Percentiles rank a stretch among this genome's conserved stretches.
phyloP scores from a whole-genome alignment of 2,888 invertebrate species.

The Clostera curtula region DNA sequence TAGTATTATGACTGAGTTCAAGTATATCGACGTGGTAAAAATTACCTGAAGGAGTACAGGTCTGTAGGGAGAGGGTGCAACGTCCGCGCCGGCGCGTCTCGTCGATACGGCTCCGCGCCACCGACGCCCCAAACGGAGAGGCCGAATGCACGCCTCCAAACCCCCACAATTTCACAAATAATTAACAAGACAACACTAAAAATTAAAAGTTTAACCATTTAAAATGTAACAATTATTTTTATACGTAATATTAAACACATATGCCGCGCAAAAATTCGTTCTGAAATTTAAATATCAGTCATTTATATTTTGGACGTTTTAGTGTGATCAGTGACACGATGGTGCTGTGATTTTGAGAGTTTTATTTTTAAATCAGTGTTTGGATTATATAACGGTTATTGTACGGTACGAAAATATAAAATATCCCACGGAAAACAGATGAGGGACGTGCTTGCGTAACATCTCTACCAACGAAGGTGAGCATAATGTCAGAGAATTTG shows the following conservation, averaged over 20 bases:
- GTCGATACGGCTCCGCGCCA: constrained; percentile 30
- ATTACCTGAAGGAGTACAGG: constrained; percentile 26
- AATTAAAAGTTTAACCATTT: constrained; percentile 13
- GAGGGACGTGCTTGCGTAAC: constrained; percentile 24
- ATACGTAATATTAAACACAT: constrained; percentile 11
- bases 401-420: constrained; percentile 2
- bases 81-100: constrained; percentile 51
- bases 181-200: constrained; percentile 14
- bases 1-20: no score
- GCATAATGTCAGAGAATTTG: constrained; percentile 6
- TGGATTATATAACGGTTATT: constrained; percentile 8
- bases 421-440: constrained; percentile 7
- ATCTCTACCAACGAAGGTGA: constrained; percentile 18
- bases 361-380: constrained; percentile 18
- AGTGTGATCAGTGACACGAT: constrained; percentile 31
- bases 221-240: constrained; percentile 6
- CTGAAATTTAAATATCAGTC: constrained; percentile 10
- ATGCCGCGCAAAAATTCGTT: constrained; percentile 10
- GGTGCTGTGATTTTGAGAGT: constrained; percentile 33
- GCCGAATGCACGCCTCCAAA: constrained; percentile 37
- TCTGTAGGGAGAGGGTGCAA: constrained; percentile 51
- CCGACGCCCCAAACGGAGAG: constrained; percentile 43
- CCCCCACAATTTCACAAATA: constrained; percentile 21
- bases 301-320: constrained; percentile 13
- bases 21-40: neutral